Conservation (phyloP, 2,113 vertebrate species). For the Marcusenius ussheri region DNA sequence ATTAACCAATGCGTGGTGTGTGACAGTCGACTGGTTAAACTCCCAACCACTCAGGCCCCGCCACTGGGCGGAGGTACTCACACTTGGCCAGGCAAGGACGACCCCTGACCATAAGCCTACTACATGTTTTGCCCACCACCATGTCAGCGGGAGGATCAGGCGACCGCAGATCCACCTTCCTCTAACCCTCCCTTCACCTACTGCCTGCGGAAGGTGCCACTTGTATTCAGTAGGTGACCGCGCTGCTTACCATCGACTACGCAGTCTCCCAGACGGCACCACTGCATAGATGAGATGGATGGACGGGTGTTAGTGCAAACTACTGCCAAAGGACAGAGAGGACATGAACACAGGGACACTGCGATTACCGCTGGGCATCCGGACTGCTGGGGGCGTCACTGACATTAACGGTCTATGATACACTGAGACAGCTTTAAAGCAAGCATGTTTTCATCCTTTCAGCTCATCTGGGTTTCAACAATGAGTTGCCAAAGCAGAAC, state of each 20-base stretch:
- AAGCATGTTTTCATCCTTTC: neutral
- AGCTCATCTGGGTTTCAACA: neutral
- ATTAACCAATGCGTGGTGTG: neutral
- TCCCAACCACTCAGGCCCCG: neutral
- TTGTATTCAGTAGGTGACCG: neutral
- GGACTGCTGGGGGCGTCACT: neutral
- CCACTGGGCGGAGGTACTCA: neutral
- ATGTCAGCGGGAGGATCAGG: neutral
- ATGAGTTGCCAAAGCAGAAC: neutral
- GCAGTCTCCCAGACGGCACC: neutral
- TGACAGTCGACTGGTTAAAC: too few relatives aligned
- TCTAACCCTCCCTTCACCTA: neutral
- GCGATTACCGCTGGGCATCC: neutral
- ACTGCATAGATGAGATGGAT: neutral
- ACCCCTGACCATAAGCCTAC: neutral
- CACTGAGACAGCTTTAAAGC: neutral
- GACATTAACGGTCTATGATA: neutral
- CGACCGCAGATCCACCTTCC: neutral
- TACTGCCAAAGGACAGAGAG: neutral
- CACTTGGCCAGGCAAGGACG: neutral
- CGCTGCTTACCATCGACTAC: too few relatives aligned
- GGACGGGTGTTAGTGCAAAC: neutral
- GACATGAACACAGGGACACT: neutral
- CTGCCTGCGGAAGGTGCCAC: neutral
- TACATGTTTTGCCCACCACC: neutral